Evolutionary conservation across 2,888 invertebrate species (phyloP).

Genomic region (Sacculina carcini): DNA sequence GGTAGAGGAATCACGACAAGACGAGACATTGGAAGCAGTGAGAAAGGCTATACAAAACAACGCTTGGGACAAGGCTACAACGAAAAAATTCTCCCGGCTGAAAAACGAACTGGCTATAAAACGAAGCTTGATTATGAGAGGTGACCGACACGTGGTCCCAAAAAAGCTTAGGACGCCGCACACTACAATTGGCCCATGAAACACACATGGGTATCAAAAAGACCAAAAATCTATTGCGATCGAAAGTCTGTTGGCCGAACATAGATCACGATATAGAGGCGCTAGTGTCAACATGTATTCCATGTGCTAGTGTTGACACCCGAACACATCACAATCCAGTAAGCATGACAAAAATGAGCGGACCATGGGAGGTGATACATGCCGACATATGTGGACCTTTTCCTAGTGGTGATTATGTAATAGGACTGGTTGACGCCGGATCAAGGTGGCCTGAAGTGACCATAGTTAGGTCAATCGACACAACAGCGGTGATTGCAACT

Average conservation of each 20-base stretch:
- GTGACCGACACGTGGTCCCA: not conserved
- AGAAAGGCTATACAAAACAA: too few relatives aligned
- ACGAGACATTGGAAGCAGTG: too few relatives aligned
- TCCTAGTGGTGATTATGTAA: constrained; percentile 2
- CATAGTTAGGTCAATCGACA: not conserved
- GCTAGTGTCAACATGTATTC: too few relatives aligned
- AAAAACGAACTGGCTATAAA: not conserved
- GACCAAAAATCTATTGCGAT: not conserved
- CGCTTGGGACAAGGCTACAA: not conserved
- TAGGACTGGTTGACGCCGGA: not conserved
- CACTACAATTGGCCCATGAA: too few relatives aligned
- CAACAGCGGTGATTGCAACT: not conserved
- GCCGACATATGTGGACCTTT: constrained; percentile 1
- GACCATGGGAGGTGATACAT: constrained; percentile 1
- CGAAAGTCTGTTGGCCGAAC: not conserved
- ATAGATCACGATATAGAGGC: not conserved
- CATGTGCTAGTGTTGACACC: not conserved
- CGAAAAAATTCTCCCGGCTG: not conserved
- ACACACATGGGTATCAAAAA: constrained; percentile 1
- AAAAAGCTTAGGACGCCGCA: not conserved
- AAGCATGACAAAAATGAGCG: too few relatives aligned
- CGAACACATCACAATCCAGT: not conserved
- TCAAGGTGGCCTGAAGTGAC: constrained; percentile 4
- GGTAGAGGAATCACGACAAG: too few relatives aligned
- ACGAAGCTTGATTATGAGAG: not conserved